Percentiles rank a stretch among this genome's conserved stretches.
Conservation (phyloP, 2,797 vertebrate genomes). For the Siniperca obscura region DNA sequence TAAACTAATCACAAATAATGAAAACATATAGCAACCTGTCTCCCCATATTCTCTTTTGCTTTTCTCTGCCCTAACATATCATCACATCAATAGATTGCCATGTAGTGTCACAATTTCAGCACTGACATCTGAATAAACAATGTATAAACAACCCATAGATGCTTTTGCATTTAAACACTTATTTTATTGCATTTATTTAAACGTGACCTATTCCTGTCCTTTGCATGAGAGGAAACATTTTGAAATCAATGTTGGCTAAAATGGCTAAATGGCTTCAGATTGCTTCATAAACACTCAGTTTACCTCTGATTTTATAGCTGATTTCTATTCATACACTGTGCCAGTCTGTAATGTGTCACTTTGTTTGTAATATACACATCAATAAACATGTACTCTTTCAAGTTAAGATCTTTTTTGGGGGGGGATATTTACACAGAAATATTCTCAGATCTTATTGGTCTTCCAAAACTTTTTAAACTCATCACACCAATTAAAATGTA, state of each 20-base stretch:
- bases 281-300: background rate
- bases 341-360: background rate
- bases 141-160: background rate
- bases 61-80: background rate
- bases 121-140: background rate
- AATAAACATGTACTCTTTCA: background rate
- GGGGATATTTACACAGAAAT: background rate
- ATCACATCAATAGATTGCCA: too few relatives aligned
- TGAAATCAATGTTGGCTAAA: background rate
- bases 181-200: background rate
- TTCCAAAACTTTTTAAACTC: background rate
- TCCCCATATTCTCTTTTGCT: background rate
- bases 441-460: too few relatives aligned
- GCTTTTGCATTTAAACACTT: background rate
- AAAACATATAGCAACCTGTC: background rate
- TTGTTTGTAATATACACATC: background rate
- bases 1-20: too few relatives aligned
- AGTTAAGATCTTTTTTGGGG: too few relatives aligned
- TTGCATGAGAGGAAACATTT: background rate
- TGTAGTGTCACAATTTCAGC: background rate
- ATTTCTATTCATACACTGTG: background rate
- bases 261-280: too few relatives aligned
- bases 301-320: background rate
- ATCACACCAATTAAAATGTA: background rate
- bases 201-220: background rate